Evolutionary conservation across 2,797 vertebrate species (phyloP).

Genomic region (Tenualosa thibaudeaui): DNA sequence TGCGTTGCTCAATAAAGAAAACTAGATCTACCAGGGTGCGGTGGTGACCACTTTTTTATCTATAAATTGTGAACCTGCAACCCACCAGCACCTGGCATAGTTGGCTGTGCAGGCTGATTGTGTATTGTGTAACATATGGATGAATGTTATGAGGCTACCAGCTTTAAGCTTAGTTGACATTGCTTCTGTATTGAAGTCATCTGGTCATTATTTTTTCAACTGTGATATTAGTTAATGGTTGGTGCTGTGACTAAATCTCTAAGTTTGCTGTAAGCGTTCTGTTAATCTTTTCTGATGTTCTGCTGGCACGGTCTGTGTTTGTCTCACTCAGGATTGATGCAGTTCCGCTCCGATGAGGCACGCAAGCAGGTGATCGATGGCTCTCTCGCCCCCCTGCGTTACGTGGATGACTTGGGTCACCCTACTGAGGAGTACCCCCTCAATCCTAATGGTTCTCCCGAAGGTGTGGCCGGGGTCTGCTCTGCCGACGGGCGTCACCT

Average conservation of each 20-base stretch:
- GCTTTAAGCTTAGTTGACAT: too few relatives aligned
- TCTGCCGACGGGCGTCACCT: conserved; percentile 86
- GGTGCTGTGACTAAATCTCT: neutral
- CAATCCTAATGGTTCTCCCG: conserved; percentile 89
- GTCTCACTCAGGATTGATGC: conserved; percentile 78
- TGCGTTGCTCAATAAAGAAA: too few relatives aligned
- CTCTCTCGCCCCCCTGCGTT: conserved; percentile 79
- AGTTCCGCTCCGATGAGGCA: conserved; percentile 73
- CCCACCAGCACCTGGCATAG: too few relatives aligned
- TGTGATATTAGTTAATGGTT: neutral
- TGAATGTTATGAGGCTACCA: too few relatives aligned
- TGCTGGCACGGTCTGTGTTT: neutral
- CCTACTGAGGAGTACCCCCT: conserved; percentile 85
- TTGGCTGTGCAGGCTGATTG: too few relatives aligned
- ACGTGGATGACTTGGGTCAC: conserved; percentile 79
- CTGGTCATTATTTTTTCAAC: too few relatives aligned
- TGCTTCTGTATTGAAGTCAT: too few relatives aligned
- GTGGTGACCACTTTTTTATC: too few relatives aligned
- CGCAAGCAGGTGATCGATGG: conserved; percentile 64
- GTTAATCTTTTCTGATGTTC: conserved; percentile 40
- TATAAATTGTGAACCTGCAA: too few relatives aligned
- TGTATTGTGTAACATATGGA: too few relatives aligned
- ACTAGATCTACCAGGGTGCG: too few relatives aligned
- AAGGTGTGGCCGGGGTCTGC: conserved; percentile 82
- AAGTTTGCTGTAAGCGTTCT: neutral